phyloP scores from a whole-genome alignment of 2,888 invertebrate genomes.

The Cenopis cana region DNA sequence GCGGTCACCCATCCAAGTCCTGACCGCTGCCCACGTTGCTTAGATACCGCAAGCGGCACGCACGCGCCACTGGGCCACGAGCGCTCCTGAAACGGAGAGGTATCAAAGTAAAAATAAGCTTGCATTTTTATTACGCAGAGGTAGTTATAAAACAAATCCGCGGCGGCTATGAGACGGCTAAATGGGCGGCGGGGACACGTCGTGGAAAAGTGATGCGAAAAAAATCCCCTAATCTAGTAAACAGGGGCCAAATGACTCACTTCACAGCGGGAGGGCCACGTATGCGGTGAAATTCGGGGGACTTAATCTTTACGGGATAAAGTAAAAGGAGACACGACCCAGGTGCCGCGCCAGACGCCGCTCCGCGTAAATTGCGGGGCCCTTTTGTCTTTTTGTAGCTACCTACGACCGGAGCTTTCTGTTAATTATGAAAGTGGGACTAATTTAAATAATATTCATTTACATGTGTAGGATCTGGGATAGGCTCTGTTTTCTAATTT shows the following conservation, averaged over 20 bases:
- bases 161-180: conserved; percentile 68
- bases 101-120: conserved; percentile 16
- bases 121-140: conserved; percentile 20
- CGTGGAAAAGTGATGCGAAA: conserved; percentile 76
- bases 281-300: conserved; percentile 74
- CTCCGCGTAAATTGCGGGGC: conserved; percentile 72
- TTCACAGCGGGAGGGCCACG: conserved; percentile 76
- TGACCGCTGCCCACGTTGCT: too few relatives aligned
- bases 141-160: conserved; percentile 38
- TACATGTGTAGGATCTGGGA: conserved; percentile 47
- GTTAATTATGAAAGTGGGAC: conserved; percentile 74
- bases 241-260: conserved; percentile 84
- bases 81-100: too few relatives aligned
- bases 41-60: too few relatives aligned
- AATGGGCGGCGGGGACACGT: conserved; percentile 60
- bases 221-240: conserved; percentile 84
- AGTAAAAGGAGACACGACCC: conserved; percentile 84
- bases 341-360: conserved; percentile 78
- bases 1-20: too few relatives aligned
- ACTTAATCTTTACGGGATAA: conserved; percentile 84
- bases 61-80: too few relatives aligned
- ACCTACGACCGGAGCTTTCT: conserved; percentile 59
- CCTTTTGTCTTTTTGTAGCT: conserved; percentile 73
- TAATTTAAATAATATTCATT: conserved; percentile 66
- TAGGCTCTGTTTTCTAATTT: conserved; percentile 30